Evolutionary conservation across 2,113 vertebrate species (phyloP).

Genomic region (Psilopsiagon aymara): DNA sequence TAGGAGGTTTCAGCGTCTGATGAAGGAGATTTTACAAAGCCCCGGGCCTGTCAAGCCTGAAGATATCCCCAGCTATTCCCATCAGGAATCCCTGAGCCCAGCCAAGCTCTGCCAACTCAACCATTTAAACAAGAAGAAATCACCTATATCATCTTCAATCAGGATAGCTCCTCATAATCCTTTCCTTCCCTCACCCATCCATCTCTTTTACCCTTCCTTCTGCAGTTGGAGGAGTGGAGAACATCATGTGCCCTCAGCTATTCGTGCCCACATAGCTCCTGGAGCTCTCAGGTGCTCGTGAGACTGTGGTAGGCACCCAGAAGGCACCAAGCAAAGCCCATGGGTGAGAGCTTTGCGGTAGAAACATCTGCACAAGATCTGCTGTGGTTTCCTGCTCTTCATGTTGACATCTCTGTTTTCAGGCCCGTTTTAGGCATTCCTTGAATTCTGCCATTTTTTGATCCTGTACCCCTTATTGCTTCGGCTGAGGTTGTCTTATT

Average conservation of each 20-base stretch:
- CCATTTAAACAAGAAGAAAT: rapidly evolving
- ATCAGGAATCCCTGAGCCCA: not conserved
- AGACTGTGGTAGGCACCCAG: not conserved
- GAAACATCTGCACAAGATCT: rapidly evolving
- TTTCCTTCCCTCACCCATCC: not conserved
- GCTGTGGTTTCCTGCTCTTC: not conserved
- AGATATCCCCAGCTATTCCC: not conserved
- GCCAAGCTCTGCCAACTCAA: not conserved
- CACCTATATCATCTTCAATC: not conserved
- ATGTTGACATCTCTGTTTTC: not conserved
- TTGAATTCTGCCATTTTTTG: not conserved
- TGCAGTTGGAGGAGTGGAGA: not conserved
- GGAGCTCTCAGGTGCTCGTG: not conserved
- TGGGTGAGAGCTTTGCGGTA: not conserved
- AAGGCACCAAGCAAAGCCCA: not conserved
- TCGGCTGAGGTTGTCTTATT: not conserved
- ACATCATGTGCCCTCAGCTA: not conserved
- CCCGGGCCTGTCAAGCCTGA: not conserved
- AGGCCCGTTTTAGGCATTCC: not conserved
- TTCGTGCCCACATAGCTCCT: rapidly evolving
- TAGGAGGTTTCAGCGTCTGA: not conserved
- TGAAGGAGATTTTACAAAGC: not conserved
- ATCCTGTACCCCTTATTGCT: not conserved
- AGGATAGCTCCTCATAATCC: not conserved
- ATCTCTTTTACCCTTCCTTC: not conserved